A percentile compares a stretch with the other conserved stretches of the same genome.
phyloP scores from a whole-genome alignment of 2,888 invertebrate genomes.

The Megaustenia siamemsis region DNA sequence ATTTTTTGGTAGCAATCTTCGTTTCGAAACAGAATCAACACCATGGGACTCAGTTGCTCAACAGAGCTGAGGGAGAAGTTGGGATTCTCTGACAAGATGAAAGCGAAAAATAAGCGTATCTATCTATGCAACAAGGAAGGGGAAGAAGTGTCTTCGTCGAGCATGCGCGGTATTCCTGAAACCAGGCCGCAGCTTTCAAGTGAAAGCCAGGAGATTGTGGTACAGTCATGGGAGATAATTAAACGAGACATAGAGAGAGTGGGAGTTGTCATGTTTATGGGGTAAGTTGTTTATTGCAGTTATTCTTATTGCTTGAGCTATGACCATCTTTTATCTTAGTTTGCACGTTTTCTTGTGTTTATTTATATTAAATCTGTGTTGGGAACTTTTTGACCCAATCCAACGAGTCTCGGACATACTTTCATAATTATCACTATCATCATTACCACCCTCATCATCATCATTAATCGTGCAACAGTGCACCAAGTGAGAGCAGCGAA shows the following conservation, averaged over 20 bases:
- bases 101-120: conserved; percentile 34
- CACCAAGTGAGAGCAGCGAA: too few species aligned
- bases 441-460: too few species aligned
- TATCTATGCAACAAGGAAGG: conserved; percentile 54
- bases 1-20: background rate
- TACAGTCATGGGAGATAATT: conserved; percentile 67
- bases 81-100: conserved; percentile 41
- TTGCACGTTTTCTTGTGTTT: too few species aligned
- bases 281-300: conserved; percentile 69
- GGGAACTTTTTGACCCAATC: too few species aligned
- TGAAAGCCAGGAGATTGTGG: conserved; percentile 64
- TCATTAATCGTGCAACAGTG: too few species aligned
- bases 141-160: conserved; percentile 46
- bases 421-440: too few species aligned
- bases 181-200: conserved; percentile 64
- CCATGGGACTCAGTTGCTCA: conserved; percentile 45
- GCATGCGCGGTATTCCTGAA: conserved; percentile 55
- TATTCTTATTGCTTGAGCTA: too few species aligned
- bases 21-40: background rate
- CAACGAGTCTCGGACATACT: too few species aligned
- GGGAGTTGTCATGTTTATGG: conserved; percentile 72
- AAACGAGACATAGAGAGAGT: conserved; percentile 69
- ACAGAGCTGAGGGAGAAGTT: conserved; percentile 35
- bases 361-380: too few species aligned
- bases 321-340: too few species aligned